Evolutionary conservation across 1,140 invertebrate genomes (phyloP).

Genomic region (Rhyacophila brunnea): DNA sequence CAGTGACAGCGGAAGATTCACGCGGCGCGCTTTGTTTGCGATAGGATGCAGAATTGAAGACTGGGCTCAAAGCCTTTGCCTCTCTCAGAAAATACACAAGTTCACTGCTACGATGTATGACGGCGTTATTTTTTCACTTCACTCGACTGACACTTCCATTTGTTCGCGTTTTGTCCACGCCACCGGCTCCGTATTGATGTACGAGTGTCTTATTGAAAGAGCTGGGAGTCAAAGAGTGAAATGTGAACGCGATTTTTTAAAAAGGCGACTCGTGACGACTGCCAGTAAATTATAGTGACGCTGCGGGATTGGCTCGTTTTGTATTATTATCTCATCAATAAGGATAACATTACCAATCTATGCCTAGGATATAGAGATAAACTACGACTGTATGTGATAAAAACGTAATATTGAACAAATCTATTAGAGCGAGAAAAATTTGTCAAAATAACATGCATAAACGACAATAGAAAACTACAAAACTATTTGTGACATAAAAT

Average conservation of each 20-base stretch:
- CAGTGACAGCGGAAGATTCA: no score
- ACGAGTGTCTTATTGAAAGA: constrained; percentile 22
- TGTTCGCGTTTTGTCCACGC: constrained; percentile 20
- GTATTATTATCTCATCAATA: background rate
- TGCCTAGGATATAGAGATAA: no score
- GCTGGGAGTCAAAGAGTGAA: constrained; percentile 7
- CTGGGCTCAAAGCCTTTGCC: background rate
- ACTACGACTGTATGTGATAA: no score
- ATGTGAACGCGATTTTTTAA: no score
- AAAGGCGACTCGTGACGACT: background rate
- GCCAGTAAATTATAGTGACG: constrained; percentile 3
- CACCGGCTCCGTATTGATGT: constrained; percentile 10
- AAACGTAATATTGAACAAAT: no score
- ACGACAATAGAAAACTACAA: no score
- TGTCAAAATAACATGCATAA: no score
- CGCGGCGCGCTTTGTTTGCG: background rate
- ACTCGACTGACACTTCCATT: constrained; percentile 8
- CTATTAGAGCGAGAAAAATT: no score
- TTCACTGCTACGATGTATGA: background rate
- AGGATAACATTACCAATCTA: no score
- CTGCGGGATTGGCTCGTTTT: constrained; percentile 1
- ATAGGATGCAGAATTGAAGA: background rate
- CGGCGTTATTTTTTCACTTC: constrained; percentile 7
- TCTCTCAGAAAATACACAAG: background rate
- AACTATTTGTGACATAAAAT: no score